phyloP scores from a whole-genome alignment of 2,113 vertebrate species.

The Crotalus tigris region DNA sequence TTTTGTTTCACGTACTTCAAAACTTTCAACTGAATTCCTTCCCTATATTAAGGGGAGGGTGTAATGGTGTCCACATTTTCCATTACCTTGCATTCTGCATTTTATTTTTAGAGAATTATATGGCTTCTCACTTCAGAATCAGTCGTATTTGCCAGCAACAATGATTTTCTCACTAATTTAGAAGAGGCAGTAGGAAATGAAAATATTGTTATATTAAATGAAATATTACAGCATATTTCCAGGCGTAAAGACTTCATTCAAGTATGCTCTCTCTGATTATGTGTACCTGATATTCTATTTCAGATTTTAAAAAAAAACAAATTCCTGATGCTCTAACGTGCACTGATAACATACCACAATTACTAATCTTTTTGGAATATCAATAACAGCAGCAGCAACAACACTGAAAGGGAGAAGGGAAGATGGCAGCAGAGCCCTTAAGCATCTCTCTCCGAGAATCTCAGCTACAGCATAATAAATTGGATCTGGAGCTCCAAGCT shows the following conservation, averaged over 20 bases:
- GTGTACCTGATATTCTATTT: not conserved
- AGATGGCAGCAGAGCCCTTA: not conserved
- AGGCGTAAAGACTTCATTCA: not conserved
- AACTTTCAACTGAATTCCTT: not conserved
- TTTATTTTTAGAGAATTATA: not conserved
- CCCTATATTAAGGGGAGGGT: not conserved
- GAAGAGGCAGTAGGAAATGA: not conserved
- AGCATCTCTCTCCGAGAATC: not conserved
- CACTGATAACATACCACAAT: not conserved
- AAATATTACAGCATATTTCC: not conserved
- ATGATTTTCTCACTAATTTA: not conserved
- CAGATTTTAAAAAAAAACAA: not conserved
- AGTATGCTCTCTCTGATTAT: not conserved
- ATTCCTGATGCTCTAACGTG: not conserved
- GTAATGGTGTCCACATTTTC: not conserved
- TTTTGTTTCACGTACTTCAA: not conserved
- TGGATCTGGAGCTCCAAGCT: not conserved
- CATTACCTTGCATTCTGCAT: not conserved
- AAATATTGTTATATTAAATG: not conserved
- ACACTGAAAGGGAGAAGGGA: not conserved
- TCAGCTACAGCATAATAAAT: not conserved
- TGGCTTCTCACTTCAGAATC: not conserved
- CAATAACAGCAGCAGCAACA: not conserved
- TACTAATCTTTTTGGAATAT: not conserved
- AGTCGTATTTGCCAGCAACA: not conserved